Conservation (phyloP, 2,113 vertebrate genomes). For the Plectropomus leopardus region DNA sequence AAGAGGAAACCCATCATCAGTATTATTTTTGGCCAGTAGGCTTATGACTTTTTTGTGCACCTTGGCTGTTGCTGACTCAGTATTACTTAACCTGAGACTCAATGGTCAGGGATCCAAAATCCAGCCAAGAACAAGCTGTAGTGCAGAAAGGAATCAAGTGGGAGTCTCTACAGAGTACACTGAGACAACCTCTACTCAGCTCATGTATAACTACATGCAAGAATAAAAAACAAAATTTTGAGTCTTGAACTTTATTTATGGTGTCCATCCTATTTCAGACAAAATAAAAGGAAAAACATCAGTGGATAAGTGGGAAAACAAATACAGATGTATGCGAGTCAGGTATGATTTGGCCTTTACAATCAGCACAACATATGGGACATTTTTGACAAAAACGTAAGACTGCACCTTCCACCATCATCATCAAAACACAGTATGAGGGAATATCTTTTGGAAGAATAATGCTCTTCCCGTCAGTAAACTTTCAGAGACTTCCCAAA, state of each 20-base stretch:
- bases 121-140: background rate
- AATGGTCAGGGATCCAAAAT: background rate
- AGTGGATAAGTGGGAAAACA: too few species aligned
- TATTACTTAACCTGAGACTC: background rate
- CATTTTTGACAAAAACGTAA: background rate
- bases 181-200: background rate
- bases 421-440: background rate
- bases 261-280: background rate
- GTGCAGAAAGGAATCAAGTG: background rate
- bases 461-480: background rate
- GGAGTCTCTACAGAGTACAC: background rate
- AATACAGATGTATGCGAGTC: too few species aligned
- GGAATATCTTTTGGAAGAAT: background rate
- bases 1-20: slow-evolving; percentile 31
- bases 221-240: background rate
- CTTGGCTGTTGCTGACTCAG: slow-evolving; percentile 55
- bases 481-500: background rate
- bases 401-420: background rate
- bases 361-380: background rate
- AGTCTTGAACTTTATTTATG: background rate
- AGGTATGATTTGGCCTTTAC: background rate
- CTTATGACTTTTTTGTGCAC: slow-evolving; percentile 29
- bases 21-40: slow-evolving; percentile 2
- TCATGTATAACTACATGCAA: too few species aligned
- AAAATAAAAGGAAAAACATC: too few species aligned